Evolutionary conservation across 2,797 vertebrate species (phyloP), one percentile per base, ranked within the genome.

Genomic region (Erpetoichthys calabaricus): DNA sequence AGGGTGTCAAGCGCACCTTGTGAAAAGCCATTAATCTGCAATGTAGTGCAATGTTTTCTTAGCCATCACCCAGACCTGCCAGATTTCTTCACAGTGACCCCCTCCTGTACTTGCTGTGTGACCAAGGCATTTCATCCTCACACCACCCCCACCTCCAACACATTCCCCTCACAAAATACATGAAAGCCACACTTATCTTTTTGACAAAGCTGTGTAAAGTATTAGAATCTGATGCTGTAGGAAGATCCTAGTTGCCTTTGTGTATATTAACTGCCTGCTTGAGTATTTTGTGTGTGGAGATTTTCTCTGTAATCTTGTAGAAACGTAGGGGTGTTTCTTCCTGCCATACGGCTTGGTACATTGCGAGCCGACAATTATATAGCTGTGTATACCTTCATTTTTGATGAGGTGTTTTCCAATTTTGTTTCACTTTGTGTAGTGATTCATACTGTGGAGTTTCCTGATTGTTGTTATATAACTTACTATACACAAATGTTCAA

Each of bases 221-320:
- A 86, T 89, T 94, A 94, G 91, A 94, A 91, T 90, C 87, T 82
- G 88, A 96, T 90, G 91, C 91, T 94, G 91, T 94, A 92, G 94
- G 91, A 90, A 87, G 90, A 95, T 94, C 93, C 94, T 93, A 94
- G 94, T 93, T 98, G 94, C 94, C 96, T 97, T 99, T 88, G 92
- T 97, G 92, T 94, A 91, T 90, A 94, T 91, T 90, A 90, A 91
- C 91, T 94, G 93, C 94, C 95, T 94, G 94, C 94, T 95, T 98
- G 91, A 94, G 91, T 98, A 91, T 91, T 93, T 86, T 89, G 84
- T 94, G 87, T 84, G 92, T 95, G 91, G 87, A 82, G 69, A 70
- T 91, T 94, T 92, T 87, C 90, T 91, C 89, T 91, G 91, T 97
- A 77, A 90, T 85, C 91, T 88, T 70, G 90, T 98, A 91, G 87